Evolutionary conservation across 2,797 vertebrate species (phyloP).

Genomic region (Hapalemur alaotrensis): DNA sequence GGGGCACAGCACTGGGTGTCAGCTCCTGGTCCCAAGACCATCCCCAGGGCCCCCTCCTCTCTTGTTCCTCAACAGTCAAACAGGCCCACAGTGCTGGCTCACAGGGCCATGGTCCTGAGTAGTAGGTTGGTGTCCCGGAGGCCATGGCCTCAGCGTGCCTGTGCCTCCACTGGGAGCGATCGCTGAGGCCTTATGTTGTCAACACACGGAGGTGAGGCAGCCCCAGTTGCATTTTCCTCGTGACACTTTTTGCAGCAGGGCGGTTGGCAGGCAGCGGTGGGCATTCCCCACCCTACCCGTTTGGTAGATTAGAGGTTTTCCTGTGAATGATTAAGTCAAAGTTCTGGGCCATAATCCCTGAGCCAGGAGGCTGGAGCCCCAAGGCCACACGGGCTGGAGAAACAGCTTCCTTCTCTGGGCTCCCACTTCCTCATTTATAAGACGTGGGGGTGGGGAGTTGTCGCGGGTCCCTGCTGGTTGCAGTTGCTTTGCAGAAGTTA

Average conservation of each 20-base stretch:
- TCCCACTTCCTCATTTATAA: constrained; percentile 30
- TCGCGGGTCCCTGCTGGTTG: background rate
- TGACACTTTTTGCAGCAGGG: too few relatives aligned
- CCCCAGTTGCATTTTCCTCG: background rate
- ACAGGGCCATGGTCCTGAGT: too few relatives aligned
- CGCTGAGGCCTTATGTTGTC: background rate
- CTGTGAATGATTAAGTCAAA: background rate
- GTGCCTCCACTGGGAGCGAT: background rate
- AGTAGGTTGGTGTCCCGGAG: background rate
- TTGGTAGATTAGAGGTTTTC: background rate
- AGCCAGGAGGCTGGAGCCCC: background rate
- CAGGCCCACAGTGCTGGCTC: background rate
- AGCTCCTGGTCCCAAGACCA: background rate
- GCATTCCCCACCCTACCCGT: background rate
- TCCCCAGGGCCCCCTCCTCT: background rate
- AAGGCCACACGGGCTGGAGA: background rate
- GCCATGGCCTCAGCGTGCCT: background rate
- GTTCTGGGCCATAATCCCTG: background rate
- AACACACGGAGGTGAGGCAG: background rate
- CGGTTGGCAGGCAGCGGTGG: background rate
- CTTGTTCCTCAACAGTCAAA: background rate
- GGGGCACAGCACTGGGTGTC: background rate
- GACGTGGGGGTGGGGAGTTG: background rate
- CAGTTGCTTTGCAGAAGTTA: constrained; percentile 7
- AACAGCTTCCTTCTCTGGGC: background rate